Base-by-base conservation (phyloP, 2,888 invertebrate species). In the Sphinx pinastri region DNA sequence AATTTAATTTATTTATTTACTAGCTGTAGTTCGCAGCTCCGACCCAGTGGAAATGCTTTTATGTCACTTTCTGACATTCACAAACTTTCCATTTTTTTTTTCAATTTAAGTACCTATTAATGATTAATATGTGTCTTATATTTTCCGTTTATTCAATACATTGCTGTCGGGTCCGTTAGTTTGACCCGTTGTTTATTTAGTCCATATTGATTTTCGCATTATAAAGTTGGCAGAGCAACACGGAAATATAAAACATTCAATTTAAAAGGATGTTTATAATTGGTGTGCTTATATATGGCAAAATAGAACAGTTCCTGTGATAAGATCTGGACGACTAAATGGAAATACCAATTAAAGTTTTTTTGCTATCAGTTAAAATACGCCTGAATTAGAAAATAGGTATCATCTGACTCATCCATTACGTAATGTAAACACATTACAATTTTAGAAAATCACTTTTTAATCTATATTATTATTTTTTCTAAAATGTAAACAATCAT, bases 241-340 rank as follows among this genome's bases (percentile, higher is more conserved):
- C 4, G 38, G 38, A 38, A 8, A 38, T 38, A 38, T 38, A 7
- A 38, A 38, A 38, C 38, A 38, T 38, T 7, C 38, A 51, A 51
- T 51, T 11, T 13, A 13, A 51, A 11, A 51, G 13, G 12, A 13
- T 51, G 51, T 51, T 51, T 51, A 51, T 13, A 12, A 10, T 51
- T 12, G 51, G 1, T 1, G 4, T 10, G 51, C 10, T 51, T 12
- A 57, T 12, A 47, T 12, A 19, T 49, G 0, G 13, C 10, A 19
- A 49, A 49, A 4, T 63, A 47, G 13, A 47, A 49, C 60, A 47
- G 63, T 49, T 63, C 19, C 63, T 19, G 63, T 47, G 63, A 49
- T 63, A 49, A 47, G 13, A 47, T 63, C 19, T 63, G 47, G 38
- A 13, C 19, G 19, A 63, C 6, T 16, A 16, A 19, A 60, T 47